These are phyloP conservation scores for Drosophila willistoni DNA, from an alignment of 1,140 invertebrate species.

Conservation along the genomic window DNA sequence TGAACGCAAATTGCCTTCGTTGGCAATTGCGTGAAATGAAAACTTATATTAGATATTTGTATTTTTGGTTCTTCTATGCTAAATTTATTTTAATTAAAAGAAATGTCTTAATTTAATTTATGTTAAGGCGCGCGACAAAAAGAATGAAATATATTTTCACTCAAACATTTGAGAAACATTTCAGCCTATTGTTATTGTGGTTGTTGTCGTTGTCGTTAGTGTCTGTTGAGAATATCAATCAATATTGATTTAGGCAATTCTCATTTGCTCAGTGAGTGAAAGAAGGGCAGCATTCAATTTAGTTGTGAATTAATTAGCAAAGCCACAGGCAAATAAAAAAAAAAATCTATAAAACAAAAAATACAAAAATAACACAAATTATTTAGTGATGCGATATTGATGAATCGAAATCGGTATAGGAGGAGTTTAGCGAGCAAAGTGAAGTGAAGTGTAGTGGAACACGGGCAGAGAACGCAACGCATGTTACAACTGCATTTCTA, in stretches of 20 bases:
- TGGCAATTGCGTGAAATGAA: constrained; percentile 50
- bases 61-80: constrained; percentile 48
- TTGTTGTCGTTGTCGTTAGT: constrained; percentile 17
- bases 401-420: background rate
- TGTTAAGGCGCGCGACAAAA: constrained; percentile 38
- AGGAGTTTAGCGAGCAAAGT: constrained; percentile 8
- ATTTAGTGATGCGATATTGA: constrained; percentile 48
- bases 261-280: constrained; percentile 15
- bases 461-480: constrained; percentile 65
- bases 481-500: constrained; percentile 92
- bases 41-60: constrained; percentile 34
- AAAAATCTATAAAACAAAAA: constrained; percentile 19
- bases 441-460: constrained; percentile 16
- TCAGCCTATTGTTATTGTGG: background rate
- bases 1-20: constrained; percentile 45
- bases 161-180: constrained; percentile 35
- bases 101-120: constrained; percentile 74
- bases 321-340: constrained; percentile 3
- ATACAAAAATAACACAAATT: background rate
- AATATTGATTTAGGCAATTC: constrained; percentile 13
- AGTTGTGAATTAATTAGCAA: constrained; percentile 16
- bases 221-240: background rate
- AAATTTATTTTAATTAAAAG: constrained; percentile 77
- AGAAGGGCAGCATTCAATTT: constrained; percentile 7
- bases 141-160: constrained; percentile 16